phyloP scores from a whole-genome alignment of 2,888 invertebrate genomes.

The Acronicta psi region DNA sequence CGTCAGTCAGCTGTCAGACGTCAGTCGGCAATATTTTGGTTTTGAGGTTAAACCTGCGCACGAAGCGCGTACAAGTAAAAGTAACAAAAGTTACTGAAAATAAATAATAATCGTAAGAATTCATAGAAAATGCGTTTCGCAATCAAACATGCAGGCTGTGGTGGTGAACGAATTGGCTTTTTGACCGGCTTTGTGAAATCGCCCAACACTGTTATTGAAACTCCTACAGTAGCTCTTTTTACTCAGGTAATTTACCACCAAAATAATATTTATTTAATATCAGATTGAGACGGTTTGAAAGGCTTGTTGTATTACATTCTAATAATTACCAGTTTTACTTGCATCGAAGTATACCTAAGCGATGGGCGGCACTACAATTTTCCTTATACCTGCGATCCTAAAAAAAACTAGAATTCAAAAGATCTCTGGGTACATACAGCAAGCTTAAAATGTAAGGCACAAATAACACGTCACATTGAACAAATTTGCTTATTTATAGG shows the following conservation, averaged over 20 bases:
- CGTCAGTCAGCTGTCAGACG: too few relatives aligned
- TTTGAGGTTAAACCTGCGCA: slow-evolving; percentile 36
- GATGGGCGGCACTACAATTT: too few relatives aligned
- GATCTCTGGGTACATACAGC: too few relatives aligned
- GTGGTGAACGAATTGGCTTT: slow-evolving; percentile 91
- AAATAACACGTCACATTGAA: too few relatives aligned
- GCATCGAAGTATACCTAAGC: too few relatives aligned
- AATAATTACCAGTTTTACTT: not conserved
- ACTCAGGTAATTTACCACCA: slow-evolving; percentile 90
- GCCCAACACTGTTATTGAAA: slow-evolving; percentile 90
- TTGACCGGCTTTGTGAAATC: slow-evolving; percentile 89
- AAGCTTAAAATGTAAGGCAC: too few relatives aligned
- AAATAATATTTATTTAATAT: slow-evolving; percentile 1
- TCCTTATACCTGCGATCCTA: too few relatives aligned
- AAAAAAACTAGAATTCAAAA: too few relatives aligned
- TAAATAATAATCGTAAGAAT: slow-evolving; percentile 2
- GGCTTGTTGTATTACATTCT: not conserved
- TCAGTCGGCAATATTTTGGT: not conserved
- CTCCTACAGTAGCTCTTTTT: slow-evolving; percentile 93
- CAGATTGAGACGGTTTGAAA: too few relatives aligned
- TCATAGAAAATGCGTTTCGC: slow-evolving; percentile 91
- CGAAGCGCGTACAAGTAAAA: slow-evolving; percentile 25
- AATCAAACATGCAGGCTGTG: slow-evolving; percentile 88
- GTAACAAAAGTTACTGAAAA: slow-evolving; percentile 21
- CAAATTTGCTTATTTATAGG: too few relatives aligned